Evolutionary conservation across 2,797 vertebrate species (phyloP).

Genomic region (Tadarida brasiliensis): DNA sequence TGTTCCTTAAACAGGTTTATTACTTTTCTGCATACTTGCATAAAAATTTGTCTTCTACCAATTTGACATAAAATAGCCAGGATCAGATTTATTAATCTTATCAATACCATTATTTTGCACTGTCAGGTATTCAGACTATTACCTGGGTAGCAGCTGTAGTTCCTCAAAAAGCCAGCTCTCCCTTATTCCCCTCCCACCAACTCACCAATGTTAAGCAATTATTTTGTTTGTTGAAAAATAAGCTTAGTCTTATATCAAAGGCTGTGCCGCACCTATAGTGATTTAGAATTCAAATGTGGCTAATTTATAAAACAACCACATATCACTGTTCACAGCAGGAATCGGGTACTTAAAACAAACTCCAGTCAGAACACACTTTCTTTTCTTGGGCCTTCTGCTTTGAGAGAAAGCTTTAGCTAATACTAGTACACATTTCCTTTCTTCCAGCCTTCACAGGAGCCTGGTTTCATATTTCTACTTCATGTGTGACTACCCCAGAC

Average conservation of each 20-base stretch:
- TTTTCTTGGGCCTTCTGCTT: slow-evolving; percentile 56
- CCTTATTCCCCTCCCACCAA: neutral
- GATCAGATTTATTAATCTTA: slow-evolving; percentile 86
- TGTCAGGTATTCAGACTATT: slow-evolving; percentile 68
- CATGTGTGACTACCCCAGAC: neutral
- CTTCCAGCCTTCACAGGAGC: neutral
- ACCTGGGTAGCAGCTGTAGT: slow-evolving; percentile 73
- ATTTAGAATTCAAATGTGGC: slow-evolving; percentile 82
- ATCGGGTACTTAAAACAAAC: slow-evolving; percentile 72
- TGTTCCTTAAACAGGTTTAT: slow-evolving; percentile 87
- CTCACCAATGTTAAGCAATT: slow-evolving; percentile 64
- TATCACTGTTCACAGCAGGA: slow-evolving; percentile 70
- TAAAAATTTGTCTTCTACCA: slow-evolving; percentile 87
- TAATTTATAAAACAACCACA: slow-evolving; percentile 80
- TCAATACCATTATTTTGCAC: slow-evolving; percentile 85
- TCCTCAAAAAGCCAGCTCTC: slow-evolving; percentile 62
- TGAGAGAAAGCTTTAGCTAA: slow-evolving; percentile 57
- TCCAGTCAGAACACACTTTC: slow-evolving; percentile 31
- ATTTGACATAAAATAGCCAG: slow-evolving; percentile 82
- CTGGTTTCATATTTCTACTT: neutral
- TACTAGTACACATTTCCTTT: neutral
- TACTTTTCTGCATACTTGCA: slow-evolving; percentile 84
- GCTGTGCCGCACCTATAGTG: slow-evolving; percentile 66
- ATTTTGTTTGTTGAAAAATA: slow-evolving; percentile 75
- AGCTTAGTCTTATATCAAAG: slow-evolving; percentile 82